Conservation (phyloP, 2,888 invertebrate genomes). For the Lasioglossum villosulum region DNA sequence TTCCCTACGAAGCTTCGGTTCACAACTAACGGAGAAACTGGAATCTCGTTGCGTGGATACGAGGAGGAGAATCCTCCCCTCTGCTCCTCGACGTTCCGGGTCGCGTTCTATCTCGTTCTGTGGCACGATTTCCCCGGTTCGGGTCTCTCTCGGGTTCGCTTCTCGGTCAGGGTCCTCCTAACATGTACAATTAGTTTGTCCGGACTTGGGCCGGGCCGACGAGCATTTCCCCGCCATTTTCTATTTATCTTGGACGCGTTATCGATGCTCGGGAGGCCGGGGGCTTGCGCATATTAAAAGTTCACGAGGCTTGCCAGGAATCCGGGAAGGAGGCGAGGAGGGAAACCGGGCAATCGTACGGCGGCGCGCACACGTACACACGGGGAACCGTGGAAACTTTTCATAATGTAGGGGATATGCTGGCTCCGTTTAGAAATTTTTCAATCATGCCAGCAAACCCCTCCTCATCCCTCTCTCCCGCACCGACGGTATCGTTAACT, state of each 20-base stretch:
- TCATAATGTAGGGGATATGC: constrained; percentile 57
- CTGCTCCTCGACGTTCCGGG: not conserved
- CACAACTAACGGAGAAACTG: constrained; percentile 70
- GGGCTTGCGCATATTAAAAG: constrained; percentile 62
- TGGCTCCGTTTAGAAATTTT: constrained; percentile 61
- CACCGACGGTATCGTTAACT: constrained; percentile 53
- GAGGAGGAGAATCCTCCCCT: constrained; percentile 10
- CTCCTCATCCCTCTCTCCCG: not conserved
- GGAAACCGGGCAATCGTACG: constrained; percentile 38
- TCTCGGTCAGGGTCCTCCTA: constrained; percentile 16
- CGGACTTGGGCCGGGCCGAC: constrained; percentile 33
- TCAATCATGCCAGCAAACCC: constrained; percentile 44
- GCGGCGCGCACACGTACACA: not conserved
- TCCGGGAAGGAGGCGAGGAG: constrained; percentile 52
- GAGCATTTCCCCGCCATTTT: constrained; percentile 41
- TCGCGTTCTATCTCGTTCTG: not conserved
- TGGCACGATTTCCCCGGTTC: not conserved
- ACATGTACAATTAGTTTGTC: constrained; percentile 63
- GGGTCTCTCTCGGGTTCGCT: constrained; percentile 9
- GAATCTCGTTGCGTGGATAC: constrained; percentile 64
- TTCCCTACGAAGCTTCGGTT: constrained; percentile 41
- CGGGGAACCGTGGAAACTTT: constrained; percentile 49
- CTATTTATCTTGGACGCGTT: constrained; percentile 55
- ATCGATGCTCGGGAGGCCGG: constrained; percentile 47
- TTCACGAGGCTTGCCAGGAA: constrained; percentile 61